phyloP scores from a whole-genome alignment of 2,797 vertebrate species.

The Sebastes reedi region DNA sequence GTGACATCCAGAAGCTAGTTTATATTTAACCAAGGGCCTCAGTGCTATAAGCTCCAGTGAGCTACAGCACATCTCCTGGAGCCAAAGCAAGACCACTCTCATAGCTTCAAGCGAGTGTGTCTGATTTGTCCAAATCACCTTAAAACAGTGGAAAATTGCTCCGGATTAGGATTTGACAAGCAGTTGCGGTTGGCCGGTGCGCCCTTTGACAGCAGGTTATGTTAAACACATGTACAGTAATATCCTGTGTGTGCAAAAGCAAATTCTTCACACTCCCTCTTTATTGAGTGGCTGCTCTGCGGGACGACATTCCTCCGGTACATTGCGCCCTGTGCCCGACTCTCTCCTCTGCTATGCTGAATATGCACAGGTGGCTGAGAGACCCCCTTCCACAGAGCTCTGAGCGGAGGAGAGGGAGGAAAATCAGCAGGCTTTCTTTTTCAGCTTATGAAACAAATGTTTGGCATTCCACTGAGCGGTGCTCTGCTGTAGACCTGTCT shows the following conservation, averaged over 20 bases:
- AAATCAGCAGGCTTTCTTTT: slow-evolving; percentile 62
- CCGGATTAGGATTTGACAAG: slow-evolving; percentile 57
- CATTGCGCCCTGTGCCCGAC: slow-evolving; percentile 53
- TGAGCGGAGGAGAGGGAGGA: slow-evolving; percentile 57
- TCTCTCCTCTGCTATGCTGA: slow-evolving; percentile 74
- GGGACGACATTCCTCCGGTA: slow-evolving; percentile 71
- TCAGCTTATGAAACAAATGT: slow-evolving; percentile 79
- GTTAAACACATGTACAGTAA: slow-evolving; percentile 77
- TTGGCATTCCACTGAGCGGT: slow-evolving; percentile 76
- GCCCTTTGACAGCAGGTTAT: slow-evolving; percentile 59
- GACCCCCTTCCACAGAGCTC: slow-evolving; percentile 60
- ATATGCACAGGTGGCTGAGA: slow-evolving; percentile 78
- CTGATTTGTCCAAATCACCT: slow-evolving; percentile 53
- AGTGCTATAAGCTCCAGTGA: not conserved
- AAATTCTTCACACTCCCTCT: slow-evolving; percentile 76
- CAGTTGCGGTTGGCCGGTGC: slow-evolving; percentile 29
- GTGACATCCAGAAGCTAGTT: not conserved
- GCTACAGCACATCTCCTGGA: slow-evolving; percentile 20
- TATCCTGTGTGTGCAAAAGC: slow-evolving; percentile 69
- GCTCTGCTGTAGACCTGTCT: slow-evolving; percentile 77
- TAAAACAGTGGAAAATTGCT: slow-evolving; percentile 69
- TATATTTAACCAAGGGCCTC: slow-evolving; percentile 47
- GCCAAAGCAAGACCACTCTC: slow-evolving; percentile 7
- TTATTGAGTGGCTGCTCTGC: slow-evolving; percentile 75
- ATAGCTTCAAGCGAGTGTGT: slow-evolving; percentile 5